Conservation (phyloP, 2,113 vertebrate species). For the Erinaceus europaeus region DNA sequence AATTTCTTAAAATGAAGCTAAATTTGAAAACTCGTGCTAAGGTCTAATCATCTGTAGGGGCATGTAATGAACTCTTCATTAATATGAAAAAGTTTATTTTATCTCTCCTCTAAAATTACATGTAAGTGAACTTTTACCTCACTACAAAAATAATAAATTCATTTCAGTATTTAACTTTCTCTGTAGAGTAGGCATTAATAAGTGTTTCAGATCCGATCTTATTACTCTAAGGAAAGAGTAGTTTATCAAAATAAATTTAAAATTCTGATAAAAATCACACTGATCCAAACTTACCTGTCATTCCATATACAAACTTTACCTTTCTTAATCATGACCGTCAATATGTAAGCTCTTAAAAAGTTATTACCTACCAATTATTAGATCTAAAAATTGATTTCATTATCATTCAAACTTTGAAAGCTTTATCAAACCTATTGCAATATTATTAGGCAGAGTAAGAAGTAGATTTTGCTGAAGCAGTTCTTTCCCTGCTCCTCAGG, state of each 20-base stretch:
- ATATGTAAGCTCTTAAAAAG: not conserved
- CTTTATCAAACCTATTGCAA: not conserved
- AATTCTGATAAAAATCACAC: constrained; percentile 13
- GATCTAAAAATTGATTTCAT: not conserved
- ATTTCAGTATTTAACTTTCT: not conserved
- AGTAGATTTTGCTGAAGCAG: not conserved
- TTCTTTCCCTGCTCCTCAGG: not conserved
- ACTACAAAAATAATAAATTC: constrained; percentile 41
- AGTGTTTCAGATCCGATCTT: constrained; percentile 33
- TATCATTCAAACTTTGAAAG: not conserved
- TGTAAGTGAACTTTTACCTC: not conserved
- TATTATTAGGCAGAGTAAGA: not conserved
- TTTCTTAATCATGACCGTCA: not conserved
- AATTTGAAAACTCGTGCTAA: constrained; percentile 26
- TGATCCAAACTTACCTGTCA: constrained; percentile 7
- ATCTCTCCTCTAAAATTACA: constrained; percentile 34
- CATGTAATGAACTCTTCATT: constrained; percentile 30
- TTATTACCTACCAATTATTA: not conserved
- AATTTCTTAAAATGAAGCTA: constrained; percentile 12
- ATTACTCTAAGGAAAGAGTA: not conserved
- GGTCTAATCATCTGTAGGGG: constrained; percentile 32
- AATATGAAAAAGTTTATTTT: constrained; percentile 18
- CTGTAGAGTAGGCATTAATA: not conserved
- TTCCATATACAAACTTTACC: not conserved
- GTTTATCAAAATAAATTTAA: constrained; percentile 37